Conservation (phyloP, 2,797 vertebrate species). For the Poecilia velifera region DNA sequence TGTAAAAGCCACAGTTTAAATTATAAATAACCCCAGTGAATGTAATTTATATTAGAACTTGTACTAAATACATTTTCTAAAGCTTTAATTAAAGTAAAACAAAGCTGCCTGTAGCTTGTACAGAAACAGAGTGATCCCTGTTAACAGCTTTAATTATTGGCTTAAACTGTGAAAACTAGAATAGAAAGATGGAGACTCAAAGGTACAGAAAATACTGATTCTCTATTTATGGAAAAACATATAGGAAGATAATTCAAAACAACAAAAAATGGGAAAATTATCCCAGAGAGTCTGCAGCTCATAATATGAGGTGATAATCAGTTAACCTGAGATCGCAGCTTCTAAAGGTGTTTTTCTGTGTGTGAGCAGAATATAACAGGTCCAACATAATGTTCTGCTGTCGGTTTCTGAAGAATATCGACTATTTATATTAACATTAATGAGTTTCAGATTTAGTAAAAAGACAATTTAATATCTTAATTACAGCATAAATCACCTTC, state of each 20-base stretch:
- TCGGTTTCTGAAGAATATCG: conserved; percentile 57
- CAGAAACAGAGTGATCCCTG: conserved; percentile 23
- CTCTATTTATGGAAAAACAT: background rate
- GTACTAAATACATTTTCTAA: background rate
- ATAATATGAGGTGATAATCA: conserved; percentile 12
- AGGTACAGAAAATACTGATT: background rate
- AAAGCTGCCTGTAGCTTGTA: conserved; percentile 22
- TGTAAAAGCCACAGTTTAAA: no score
- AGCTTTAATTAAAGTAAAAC: conserved; percentile 10
- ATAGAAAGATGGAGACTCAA: background rate
- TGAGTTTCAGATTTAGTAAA: background rate
- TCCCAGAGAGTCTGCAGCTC: background rate
- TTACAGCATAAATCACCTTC: background rate
- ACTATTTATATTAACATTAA: background rate
- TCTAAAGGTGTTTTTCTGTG: conserved; percentile 55
- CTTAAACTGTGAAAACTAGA: conserved; percentile 23
- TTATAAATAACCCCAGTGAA: background rate
- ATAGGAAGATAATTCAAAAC: background rate
- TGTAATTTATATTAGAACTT: background rate
- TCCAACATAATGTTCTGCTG: conserved; percentile 54
- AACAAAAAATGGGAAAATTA: background rate
- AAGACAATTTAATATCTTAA: background rate
- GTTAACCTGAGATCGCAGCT: conserved; percentile 56
- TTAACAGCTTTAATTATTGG: conserved; percentile 48
- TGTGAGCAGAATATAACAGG: conserved; percentile 52